Evolutionary conservation across 1,140 invertebrate genomes (phyloP).

Genomic region (Aphidius gifuensis): DNA sequence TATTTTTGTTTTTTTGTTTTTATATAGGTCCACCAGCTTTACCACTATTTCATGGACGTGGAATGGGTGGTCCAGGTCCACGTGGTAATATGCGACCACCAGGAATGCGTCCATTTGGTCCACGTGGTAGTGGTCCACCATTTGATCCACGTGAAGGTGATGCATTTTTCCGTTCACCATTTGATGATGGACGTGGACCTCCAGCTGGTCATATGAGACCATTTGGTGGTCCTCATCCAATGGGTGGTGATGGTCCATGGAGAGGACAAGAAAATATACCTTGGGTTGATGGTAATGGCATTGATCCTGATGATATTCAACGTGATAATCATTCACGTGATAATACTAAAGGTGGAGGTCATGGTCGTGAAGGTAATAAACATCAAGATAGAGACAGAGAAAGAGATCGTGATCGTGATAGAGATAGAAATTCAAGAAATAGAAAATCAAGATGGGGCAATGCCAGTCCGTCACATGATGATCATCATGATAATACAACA

Average conservation of each 20-base stretch:
- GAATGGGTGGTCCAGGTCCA: constrained; percentile 51
- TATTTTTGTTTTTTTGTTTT: neutral
- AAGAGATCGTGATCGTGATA: constrained; percentile 27
- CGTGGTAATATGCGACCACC: constrained; percentile 30
- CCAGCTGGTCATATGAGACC: constrained; percentile 39
- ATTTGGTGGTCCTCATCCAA: constrained; percentile 35
- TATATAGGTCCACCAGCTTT: constrained; percentile 54
- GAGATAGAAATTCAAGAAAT: constrained; percentile 42
- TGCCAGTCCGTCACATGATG: constrained; percentile 42
- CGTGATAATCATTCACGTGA: constrained; percentile 26
- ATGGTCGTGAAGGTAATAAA: constrained; percentile 27
- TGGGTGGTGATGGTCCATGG: constrained; percentile 35
- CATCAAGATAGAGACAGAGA: constrained; percentile 29
- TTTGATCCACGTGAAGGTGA: constrained; percentile 48
- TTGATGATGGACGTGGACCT: constrained; percentile 47
- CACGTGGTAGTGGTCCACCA: constrained; percentile 42
- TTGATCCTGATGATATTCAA: constrained; percentile 27
- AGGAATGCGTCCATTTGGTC: constrained; percentile 47
- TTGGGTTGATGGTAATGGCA: constrained; percentile 33
- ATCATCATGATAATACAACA: constrained; percentile 18
- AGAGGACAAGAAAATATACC: constrained; percentile 41
- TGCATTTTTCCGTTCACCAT: constrained; percentile 45
- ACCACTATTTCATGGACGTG: constrained; percentile 57
- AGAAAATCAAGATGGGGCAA: constrained; percentile 53
- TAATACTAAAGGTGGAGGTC: constrained; percentile 25